These are phyloP conservation scores for Myripristis murdjan DNA, from an alignment of 2,797 vertebrate species.

Conservation along the genomic window DNA sequence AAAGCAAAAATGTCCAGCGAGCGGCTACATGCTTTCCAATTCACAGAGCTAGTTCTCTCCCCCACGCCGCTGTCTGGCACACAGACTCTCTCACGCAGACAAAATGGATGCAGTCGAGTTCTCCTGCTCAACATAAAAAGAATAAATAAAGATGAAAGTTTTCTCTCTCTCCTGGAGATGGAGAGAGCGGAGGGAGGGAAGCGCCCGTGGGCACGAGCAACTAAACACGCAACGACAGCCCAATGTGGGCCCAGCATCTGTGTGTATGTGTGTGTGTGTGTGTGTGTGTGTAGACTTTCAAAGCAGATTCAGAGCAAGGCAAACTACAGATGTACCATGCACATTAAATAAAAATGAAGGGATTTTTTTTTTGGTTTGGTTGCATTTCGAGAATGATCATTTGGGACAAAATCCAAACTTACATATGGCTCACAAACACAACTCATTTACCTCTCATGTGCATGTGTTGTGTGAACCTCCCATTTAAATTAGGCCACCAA, in stretches of 20 bases:
- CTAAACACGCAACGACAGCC: conserved; percentile 71
- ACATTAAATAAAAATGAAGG: conserved; percentile 43
- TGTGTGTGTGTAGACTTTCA: conserved; percentile 29
- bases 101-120: conserved; percentile 53
- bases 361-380: conserved; percentile 6
- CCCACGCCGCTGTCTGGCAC: conserved; percentile 21
- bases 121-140: conserved; percentile 52
- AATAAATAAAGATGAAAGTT: conserved; percentile 39
- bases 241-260: conserved; percentile 67
- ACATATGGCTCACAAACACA: too few relatives aligned
- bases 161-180: conserved; percentile 46
- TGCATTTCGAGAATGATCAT: too few relatives aligned
- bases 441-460: too few relatives aligned
- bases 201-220: conserved; percentile 69
- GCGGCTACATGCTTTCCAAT: conserved; percentile 22
- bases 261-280: conserved; percentile 41
- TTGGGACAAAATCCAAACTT: too few relatives aligned
- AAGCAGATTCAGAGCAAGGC: conserved; percentile 16
- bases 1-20: conserved; percentile 13
- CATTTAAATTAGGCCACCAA: too few relatives aligned
- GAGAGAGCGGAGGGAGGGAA: conserved; percentile 68
- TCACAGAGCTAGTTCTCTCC: neutral
- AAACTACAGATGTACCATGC: conserved; percentile 57
- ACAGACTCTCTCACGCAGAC: conserved; percentile 47
- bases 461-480: too few relatives aligned